Base-by-base conservation (phyloP, 2,797 vertebrate genomes). In the Hyperoplus immaculatus region DNA sequence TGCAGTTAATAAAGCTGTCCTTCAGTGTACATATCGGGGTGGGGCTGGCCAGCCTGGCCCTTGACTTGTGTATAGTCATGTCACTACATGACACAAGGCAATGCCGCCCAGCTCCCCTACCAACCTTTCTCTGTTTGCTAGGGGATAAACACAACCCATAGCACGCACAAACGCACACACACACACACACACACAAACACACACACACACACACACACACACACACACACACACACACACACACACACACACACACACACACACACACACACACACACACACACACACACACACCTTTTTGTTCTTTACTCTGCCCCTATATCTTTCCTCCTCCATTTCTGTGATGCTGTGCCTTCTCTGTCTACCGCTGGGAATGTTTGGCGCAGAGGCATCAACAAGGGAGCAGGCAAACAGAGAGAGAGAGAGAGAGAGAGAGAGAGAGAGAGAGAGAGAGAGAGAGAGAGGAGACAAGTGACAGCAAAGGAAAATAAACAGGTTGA, bases 1-100 rank as follows among this genome's bases (percentile, higher is more conserved):
- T 0, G 59, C 80, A 86, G 56, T 88, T 86, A 79, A 83, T 93
- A 84, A 92, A 90, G 77, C 83, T 89, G 84, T 90, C 90, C 88
- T 68, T 54, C 61, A 59, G 42, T 56, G 72, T 74, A 60, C 29
- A 36, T 41, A 80, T 51, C 1, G 0, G 63, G 61, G 74, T 29
- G 66, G 60, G n/a, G 70, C 67, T 5, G 67, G 63, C 55, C 57
- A 21, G 49, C 36, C 45, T 42, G 38, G 77, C 78, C 77, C 74
- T 70, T 61, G 65, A 84, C 78, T 82, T n/a, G 54, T 54, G 60
- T 64, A 10, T 53, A 75, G 67, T 81, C 53, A 59, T 21, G 21
- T 21, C 78, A 75, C 53, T 47, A 49, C 66, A 54, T 54, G 49
- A 55, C 67, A 69, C 58, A 29, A 74, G 64, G 73, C 51, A 50